phyloP scores from a whole-genome alignment of 2,888 invertebrate species.

The Pediacus dermestoides region DNA sequence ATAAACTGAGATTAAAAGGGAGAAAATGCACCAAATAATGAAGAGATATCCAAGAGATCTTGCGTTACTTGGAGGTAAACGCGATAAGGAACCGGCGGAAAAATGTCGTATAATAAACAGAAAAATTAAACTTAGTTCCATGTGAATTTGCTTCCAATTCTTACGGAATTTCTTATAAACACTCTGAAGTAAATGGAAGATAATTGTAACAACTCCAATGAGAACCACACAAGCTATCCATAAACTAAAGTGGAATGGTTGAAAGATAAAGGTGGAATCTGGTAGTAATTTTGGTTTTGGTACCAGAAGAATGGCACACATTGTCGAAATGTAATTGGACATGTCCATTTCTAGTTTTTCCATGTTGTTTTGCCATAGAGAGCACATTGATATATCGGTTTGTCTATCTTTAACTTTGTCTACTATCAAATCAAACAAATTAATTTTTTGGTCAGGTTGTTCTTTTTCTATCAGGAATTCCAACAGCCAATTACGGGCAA shows the following conservation, averaged over 20 bases:
- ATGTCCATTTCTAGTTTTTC: constrained; percentile 12
- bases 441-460: constrained; percentile 8
- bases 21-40: constrained; percentile 17
- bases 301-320: constrained; percentile 19
- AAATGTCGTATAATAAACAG: too few species aligned
- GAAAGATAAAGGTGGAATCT: constrained; percentile 16
- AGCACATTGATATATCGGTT: constrained; percentile 18
- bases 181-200: constrained; percentile 1
- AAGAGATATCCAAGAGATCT: too few species aligned
- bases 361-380: constrained; percentile 19
- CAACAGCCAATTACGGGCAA: constrained; percentile 11
- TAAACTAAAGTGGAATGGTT: constrained; percentile 13
- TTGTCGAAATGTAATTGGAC: constrained; percentile 15
- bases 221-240: constrained; percentile 6
- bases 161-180: too few species aligned
- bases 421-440: constrained; percentile 15
- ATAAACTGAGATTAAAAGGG: constrained; percentile 20
- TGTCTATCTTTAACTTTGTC: constrained; percentile 7
- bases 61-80: too few species aligned
- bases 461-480: constrained; percentile 6
- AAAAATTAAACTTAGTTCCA: too few species aligned
- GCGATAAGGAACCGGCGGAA: too few species aligned
- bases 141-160: too few species aligned
- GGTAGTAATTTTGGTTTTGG: constrained; percentile 16
- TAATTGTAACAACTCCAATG: constrained; percentile 11